A percentile compares a stretch with the other conserved stretches of the same genome.
Conservation (phyloP, 2,888 invertebrate genomes). For the Masnerella sp. region DNA sequence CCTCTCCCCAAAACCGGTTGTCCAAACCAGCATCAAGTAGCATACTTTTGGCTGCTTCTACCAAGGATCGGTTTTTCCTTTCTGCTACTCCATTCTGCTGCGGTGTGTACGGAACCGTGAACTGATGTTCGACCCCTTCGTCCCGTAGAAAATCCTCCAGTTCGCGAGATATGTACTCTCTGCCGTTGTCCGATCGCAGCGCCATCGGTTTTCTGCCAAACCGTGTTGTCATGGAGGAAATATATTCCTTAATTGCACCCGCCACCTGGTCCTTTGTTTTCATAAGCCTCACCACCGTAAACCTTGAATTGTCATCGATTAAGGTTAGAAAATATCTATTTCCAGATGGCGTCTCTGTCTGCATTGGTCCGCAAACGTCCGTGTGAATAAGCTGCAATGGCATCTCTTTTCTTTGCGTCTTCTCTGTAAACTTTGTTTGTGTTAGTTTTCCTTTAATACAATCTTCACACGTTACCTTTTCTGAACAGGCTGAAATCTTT, state of each 20-base stretch:
- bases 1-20: slow-evolving; percentile 45
- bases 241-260: slow-evolving; percentile 28
- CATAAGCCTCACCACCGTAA: slow-evolving; percentile 43
- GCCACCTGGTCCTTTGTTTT: slow-evolving; percentile 41
- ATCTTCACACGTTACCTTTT: slow-evolving; percentile 52
- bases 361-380: slow-evolving; percentile 64
- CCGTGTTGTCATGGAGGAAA: slow-evolving; percentile 30
- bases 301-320: slow-evolving; percentile 54
- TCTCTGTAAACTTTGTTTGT: slow-evolving; percentile 54
- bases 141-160: slow-evolving; percentile 26
- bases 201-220: slow-evolving; percentile 23
- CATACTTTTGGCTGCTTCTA: slow-evolving; percentile 37
- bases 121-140: slow-evolving; percentile 17
- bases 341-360: slow-evolving; percentile 45
- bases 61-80: slow-evolving; percentile 34
- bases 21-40: slow-evolving; percentile 31
- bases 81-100: slow-evolving; percentile 52
- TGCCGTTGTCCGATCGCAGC: slow-evolving; percentile 25
- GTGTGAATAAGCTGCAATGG: slow-evolving; percentile 58
- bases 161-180: slow-evolving; percentile 23
- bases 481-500: slow-evolving; percentile 55
- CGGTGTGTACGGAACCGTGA: slow-evolving; percentile 36
- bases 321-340: slow-evolving; percentile 58
- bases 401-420: slow-evolving; percentile 15
- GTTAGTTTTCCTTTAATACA: slow-evolving; percentile 63